Percentiles rank a stretch among this genome's conserved stretches.
These are phyloP conservation scores for Galago senegalensis DNA, from an alignment of 2,797 vertebrate genomes.

Conservation along the genomic window DNA sequence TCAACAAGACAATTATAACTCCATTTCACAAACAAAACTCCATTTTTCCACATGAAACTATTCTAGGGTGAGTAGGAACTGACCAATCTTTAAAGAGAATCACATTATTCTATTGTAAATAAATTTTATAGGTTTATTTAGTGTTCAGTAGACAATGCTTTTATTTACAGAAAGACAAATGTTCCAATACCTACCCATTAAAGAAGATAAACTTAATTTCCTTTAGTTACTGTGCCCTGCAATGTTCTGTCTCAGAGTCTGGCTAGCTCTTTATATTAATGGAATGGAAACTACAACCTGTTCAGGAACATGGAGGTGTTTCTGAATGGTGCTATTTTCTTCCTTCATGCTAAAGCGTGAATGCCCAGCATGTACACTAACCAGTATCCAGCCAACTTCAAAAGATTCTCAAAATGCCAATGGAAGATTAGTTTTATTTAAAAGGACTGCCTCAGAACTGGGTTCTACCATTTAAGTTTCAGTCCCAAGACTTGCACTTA, in stretches of 20 bases:
- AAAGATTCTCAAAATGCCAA: neutral
- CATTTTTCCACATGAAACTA: neutral
- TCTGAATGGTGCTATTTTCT: neutral
- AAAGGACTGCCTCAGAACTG: neutral
- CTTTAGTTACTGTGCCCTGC: neutral
- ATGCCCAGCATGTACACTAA: neutral
- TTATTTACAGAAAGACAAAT: neutral
- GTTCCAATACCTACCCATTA: neutral
- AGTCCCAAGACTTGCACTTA: neutral
- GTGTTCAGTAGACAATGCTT: neutral
- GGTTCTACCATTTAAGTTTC: neutral
- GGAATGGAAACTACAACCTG: neutral
- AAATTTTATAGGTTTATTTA: neutral
- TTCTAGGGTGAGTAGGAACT: neutral
- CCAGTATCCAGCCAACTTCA: too few species aligned
- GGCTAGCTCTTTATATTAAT: neutral
- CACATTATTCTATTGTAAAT: conserved; percentile 2
- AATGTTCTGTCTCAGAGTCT: neutral
- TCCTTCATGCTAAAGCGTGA: neutral
- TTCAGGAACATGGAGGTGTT: neutral
- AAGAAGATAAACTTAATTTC: neutral
- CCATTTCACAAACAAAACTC: neutral
- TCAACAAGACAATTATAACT: conserved; percentile 16
- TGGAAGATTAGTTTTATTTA: neutral
- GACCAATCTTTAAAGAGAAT: neutral